phyloP scores from a whole-genome alignment of 2,797 vertebrate genomes.

The Enteromius afrohamiltoni region DNA sequence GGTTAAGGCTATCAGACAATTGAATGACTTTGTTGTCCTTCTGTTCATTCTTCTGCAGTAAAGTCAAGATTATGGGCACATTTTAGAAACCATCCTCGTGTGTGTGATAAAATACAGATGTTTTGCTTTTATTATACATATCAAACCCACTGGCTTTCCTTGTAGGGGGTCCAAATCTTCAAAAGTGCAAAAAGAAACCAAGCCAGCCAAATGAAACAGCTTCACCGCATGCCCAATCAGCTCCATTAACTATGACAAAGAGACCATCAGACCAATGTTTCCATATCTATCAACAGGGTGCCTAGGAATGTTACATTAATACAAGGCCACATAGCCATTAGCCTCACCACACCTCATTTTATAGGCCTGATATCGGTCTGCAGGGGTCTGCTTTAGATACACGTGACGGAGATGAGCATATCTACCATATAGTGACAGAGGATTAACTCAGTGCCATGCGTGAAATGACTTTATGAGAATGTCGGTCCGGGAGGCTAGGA shows the following conservation, averaged over 20 bases:
- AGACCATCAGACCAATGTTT: constrained; percentile 30
- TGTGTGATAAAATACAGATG: constrained; percentile 34
- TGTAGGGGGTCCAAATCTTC: constrained; percentile 36
- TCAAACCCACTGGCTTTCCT: constrained; percentile 31
- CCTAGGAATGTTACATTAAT: constrained; percentile 14
- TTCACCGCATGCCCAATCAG: constrained; percentile 18
- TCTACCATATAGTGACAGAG: constrained; percentile 34
- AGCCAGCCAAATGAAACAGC: constrained; percentile 25
- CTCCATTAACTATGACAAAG: constrained; percentile 49
- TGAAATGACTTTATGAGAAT: constrained; percentile 50
- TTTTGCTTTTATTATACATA: constrained; percentile 35
- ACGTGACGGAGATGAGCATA: constrained; percentile 30
- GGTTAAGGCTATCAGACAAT: neutral
- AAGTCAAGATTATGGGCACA: constrained; percentile 3
- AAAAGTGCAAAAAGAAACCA: constrained; percentile 21
- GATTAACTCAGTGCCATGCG: constrained; percentile 28
- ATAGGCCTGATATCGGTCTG: constrained; percentile 36
- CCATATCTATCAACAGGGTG: constrained; percentile 47
- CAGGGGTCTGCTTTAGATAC: constrained; percentile 39
- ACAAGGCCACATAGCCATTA: constrained; percentile 9
- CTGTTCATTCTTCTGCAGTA: neutral
- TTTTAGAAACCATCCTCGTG: neutral
- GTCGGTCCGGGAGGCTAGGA: constrained; percentile 14
- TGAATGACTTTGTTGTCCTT: neutral
- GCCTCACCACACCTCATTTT: constrained; percentile 11